A percentile compares a stretch with the other conserved stretches of the same genome.
Evolutionary conservation across 2,888 invertebrate genomes (phyloP).

Genomic region (Rhynchonema sp.): DNA sequence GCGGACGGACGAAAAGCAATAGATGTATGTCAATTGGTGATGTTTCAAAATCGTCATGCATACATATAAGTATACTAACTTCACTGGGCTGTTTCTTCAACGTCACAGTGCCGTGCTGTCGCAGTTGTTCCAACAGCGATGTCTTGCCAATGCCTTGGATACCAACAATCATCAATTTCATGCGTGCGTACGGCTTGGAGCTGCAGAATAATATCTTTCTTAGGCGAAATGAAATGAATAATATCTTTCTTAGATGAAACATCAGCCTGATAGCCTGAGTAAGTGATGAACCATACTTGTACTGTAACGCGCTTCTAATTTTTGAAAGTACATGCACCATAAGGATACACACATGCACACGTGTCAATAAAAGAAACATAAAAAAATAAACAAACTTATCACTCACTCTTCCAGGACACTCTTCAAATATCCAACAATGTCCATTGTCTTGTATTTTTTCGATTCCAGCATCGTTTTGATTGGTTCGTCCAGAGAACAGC

Average conservation of each 20-base stretch:
- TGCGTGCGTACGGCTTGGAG: slow-evolving; percentile 72
- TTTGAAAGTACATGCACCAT: too few species aligned
- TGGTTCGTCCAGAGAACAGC: slow-evolving; percentile 69
- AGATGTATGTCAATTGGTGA: too few species aligned
- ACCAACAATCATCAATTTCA: slow-evolving; percentile 50
- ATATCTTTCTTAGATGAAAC: not conserved
- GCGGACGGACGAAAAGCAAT: too few species aligned
- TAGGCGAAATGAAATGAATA: too few species aligned
- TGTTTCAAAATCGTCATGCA: too few species aligned
- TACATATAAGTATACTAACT: too few species aligned
- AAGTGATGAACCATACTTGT: too few species aligned
- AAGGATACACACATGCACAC: too few species aligned
- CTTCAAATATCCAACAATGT: slow-evolving; percentile 71
- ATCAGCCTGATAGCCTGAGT: not conserved
- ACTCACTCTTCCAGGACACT: slow-evolving; percentile 39
- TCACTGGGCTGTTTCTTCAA: slow-evolving; percentile 48
- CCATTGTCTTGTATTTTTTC: slow-evolving; percentile 83
- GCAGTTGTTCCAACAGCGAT: slow-evolving; percentile 55
- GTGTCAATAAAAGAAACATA: not conserved
- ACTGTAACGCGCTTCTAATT: too few species aligned
- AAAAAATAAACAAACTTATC: not conserved
- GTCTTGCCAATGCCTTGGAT: slow-evolving; percentile 69
- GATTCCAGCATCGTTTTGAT: slow-evolving; percentile 67
- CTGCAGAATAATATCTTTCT: too few species aligned
- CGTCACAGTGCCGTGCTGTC: slow-evolving; percentile 60